Conservation (phyloP, 2,113 vertebrate species). For the Diglossa brunneiventris region DNA sequence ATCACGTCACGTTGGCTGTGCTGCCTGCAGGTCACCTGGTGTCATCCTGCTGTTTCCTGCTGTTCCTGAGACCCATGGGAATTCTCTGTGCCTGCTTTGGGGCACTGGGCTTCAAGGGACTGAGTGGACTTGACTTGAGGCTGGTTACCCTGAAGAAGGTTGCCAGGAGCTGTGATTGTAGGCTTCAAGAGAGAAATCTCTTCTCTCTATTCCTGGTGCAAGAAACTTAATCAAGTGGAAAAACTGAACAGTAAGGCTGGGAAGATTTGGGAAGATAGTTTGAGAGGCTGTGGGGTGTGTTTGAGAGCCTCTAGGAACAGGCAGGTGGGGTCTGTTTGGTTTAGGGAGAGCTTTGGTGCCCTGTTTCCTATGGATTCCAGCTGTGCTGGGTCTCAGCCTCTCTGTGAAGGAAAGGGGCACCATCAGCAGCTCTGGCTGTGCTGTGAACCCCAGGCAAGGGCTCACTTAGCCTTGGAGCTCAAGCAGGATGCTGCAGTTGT, state of each 20-base stretch:
- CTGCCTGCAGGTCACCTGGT: neutral
- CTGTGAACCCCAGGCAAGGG: neutral
- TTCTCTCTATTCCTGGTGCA: neutral
- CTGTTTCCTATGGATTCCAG: neutral
- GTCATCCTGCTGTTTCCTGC: accelerated
- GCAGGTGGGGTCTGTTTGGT: neutral
- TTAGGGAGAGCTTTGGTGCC: neutral
- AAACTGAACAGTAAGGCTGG: neutral
- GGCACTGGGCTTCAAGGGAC: neutral
- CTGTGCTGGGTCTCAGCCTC: neutral
- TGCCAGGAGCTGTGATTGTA: neutral
- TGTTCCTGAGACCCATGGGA: neutral
- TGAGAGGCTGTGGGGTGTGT: neutral
- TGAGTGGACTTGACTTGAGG: neutral
- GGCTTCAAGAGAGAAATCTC: neutral
- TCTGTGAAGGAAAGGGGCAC: neutral
- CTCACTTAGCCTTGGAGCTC: neutral
- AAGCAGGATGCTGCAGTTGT: accelerated
- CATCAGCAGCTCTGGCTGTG: neutral
- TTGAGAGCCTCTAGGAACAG: neutral
- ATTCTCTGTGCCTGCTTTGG: neutral
- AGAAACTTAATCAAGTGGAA: neutral
- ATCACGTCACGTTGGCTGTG: accelerated
- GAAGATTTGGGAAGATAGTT: neutral
- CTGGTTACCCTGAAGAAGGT: neutral